These are phyloP conservation scores for Gavialis gangeticus DNA, from an alignment of 2,113 vertebrate species.

Conservation along the genomic window DNA sequence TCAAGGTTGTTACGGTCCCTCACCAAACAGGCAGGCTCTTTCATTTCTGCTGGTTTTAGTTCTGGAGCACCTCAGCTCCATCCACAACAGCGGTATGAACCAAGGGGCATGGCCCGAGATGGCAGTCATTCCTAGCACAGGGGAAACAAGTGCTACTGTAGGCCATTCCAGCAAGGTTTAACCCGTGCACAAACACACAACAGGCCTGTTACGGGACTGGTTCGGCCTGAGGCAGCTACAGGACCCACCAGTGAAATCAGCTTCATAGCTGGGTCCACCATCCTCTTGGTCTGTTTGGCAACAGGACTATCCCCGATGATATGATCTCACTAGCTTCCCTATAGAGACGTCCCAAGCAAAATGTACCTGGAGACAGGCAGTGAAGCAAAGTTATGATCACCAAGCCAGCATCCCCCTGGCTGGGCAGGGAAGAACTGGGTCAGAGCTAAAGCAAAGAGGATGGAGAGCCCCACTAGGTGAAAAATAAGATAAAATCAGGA, in stretches of 20 bases:
- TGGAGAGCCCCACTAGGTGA: not conserved
- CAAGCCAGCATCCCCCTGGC: not conserved
- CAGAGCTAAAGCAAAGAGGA: not conserved
- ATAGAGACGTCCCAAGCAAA: not conserved
- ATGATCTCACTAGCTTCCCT: accelerated
- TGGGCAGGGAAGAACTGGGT: not conserved
- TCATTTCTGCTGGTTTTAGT: not conserved
- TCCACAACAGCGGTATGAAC: not conserved
- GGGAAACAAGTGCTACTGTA: not conserved
- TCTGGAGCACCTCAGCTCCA: not conserved
- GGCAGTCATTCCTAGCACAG: not conserved
- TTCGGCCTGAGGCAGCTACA: not conserved
- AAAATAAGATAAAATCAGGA: not conserved
- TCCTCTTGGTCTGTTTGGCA: not conserved
- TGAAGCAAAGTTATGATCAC: not conserved
- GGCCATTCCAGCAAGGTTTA: not conserved
- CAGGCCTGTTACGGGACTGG: not conserved
- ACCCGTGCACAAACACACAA: not conserved
- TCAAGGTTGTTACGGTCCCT: not conserved
- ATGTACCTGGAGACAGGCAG: not conserved
- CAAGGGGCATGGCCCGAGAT: not conserved
- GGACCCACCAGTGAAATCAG: not conserved
- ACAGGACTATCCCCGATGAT: not conserved
- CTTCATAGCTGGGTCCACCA: not conserved
- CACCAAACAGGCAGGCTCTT: not conserved